Conservation (phyloP, 37 sponge, comb jelly and placozoan genomes). For the Spongilla lacustris region DNA sequence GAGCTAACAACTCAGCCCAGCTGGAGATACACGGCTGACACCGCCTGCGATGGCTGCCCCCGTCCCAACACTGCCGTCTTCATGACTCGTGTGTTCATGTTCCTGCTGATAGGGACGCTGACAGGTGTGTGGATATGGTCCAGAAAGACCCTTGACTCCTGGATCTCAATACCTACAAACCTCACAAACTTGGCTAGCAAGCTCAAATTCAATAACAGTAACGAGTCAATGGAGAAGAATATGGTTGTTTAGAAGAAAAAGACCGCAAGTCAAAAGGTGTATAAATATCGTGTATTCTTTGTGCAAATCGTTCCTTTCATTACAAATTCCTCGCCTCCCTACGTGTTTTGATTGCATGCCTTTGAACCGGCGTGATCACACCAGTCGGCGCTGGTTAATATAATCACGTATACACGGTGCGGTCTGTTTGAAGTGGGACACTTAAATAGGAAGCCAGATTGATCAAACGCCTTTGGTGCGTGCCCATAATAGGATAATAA, state of each 20-base stretch:
- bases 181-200: background rate
- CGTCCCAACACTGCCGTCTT: conserved; percentile 56
- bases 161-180: conserved; percentile 28
- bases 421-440: too few relatives aligned
- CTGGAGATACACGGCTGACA: conserved; percentile 42
- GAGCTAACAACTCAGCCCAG: conserved; percentile 50
- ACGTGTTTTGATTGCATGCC: too few relatives aligned
- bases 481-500: background rate
- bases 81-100: conserved; percentile 68
- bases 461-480: background rate
- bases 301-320: background rate
- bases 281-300: background rate
- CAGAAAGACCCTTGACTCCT: conserved; percentile 76
- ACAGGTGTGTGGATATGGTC: conserved; percentile 95
- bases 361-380: too few relatives aligned
- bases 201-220: background rate
- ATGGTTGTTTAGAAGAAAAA: background rate
- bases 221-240: background rate
- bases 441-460: background rate
- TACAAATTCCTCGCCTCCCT: background rate
- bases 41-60: conserved; percentile 17
- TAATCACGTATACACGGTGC: background rate
- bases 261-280: background rate
- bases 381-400: too few relatives aligned
- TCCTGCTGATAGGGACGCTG: conserved; percentile 71